phyloP scores from a whole-genome alignment of 2,888 invertebrate genomes.

The Catotricha subobsoleta region DNA sequence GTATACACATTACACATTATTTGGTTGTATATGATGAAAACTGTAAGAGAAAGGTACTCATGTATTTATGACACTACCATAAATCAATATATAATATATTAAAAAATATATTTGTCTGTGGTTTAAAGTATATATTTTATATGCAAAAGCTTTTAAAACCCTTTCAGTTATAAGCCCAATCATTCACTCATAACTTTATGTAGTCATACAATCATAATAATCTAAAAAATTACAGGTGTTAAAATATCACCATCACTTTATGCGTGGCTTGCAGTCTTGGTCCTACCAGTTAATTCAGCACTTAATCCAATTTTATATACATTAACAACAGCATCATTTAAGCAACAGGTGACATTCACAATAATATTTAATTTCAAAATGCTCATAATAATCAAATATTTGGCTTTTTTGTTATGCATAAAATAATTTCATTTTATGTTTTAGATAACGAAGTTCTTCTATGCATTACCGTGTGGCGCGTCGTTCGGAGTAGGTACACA shows the following conservation, averaged over 20 bases:
- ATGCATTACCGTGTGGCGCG: slow-evolving; percentile 18
- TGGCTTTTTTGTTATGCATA: neutral
- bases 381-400: neutral
- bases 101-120: too few species aligned
- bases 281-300: slow-evolving; percentile 42
- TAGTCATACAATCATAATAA: too few species aligned
- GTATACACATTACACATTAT: too few species aligned
- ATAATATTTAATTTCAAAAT: neutral
- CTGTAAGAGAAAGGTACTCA: too few species aligned
- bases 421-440: slow-evolving; percentile 7
- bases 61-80: too few species aligned
- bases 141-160: too few species aligned
- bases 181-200: too few species aligned
- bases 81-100: too few species aligned
- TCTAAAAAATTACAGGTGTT: slow-evolving; percentile 33
- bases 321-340: slow-evolving; percentile 39
- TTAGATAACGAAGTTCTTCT: slow-evolving; percentile 21
- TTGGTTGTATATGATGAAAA: too few species aligned
- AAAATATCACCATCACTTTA: slow-evolving; percentile 35
- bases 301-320: slow-evolving; percentile 44
- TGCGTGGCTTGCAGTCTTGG: slow-evolving; percentile 41
- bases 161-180: too few species aligned
- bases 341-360: slow-evolving; percentile 38
- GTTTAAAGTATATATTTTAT: too few species aligned
- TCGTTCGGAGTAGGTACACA: too few species aligned